Evolutionary conservation across 2,113 vertebrate species (phyloP), one percentile per base, ranked within the genome.

Genomic region (Saguinus imperator): DNA sequence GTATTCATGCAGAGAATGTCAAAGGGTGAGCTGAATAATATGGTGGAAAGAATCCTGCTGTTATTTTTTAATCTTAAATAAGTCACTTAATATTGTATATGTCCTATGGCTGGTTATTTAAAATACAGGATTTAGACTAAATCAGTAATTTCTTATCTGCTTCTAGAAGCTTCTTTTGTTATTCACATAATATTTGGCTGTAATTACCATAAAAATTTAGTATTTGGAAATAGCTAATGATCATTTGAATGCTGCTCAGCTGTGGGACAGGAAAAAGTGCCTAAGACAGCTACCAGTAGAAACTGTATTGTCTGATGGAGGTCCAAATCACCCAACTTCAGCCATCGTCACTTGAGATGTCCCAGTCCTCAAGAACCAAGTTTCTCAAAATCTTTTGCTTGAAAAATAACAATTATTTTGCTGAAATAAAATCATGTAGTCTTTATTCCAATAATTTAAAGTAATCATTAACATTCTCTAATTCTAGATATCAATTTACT

Each of bases 21-120:
- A 61, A 90, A 94, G 61, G 8, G 88, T n/a, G 12, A 17, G 43
- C 12, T 43, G 43, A 73, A 77, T 35, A 80, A 52, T 29, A 57
- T 57, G 4, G 25, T 52, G 11, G 57, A 87, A 89, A 57, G 13
- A 64, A 2, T 9, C 17, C 4, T 40, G 12, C 16, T 86, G 8
- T 64, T 94, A 73, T 84, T 89, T 85, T 76, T 79, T 45, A 82
- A n/a, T 77, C 10, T 82, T 86, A 72, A 75, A 13, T 73, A 40
- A 90, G 6, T 93, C 23, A 50, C 12, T 95, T 95, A 72, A 79
- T 80, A 35, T 48, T 61, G 18, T 10, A 68, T 23, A 83, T 66
- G 58, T 35, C 18, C 58, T 57, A 13, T 13, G 76, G 11, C 4
- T 37, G 81, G 57, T 23, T 70, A 43, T 77, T 80, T 68, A 76